phyloP scores from a whole-genome alignment of 2,888 invertebrate genomes.

The Synanthedon vespiformis region DNA sequence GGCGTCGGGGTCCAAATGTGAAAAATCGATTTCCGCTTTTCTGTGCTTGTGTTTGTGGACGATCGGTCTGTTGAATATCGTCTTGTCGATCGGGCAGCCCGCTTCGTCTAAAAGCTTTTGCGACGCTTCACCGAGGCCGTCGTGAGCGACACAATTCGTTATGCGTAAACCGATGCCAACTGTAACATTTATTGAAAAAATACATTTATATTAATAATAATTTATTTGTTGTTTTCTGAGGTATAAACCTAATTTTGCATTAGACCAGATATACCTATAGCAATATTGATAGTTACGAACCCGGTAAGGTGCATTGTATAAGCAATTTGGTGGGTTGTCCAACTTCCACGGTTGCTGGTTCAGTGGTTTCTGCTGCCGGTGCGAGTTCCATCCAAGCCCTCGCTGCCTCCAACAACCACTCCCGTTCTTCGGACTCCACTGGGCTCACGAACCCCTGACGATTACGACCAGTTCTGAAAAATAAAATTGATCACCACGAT shows the following conservation, averaged over 20 bases:
- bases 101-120: conserved; percentile 79
- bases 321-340: conserved; percentile 78
- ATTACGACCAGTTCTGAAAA: conserved; percentile 72
- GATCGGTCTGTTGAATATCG: conserved; percentile 69
- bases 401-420: conserved; percentile 64
- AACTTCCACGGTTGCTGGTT: conserved; percentile 74
- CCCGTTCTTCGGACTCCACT: conserved; percentile 52
- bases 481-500: no score
- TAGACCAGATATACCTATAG: neutral
- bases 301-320: conserved; percentile 74
- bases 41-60: conserved; percentile 49
- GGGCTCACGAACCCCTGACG: conserved; percentile 58
- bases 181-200: conserved; percentile 24
- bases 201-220: no score
- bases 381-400: conserved; percentile 81
- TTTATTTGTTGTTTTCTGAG: neutral
- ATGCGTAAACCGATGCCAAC: conserved; percentile 80
- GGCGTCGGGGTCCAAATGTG: conserved; percentile 43
- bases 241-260: no score
- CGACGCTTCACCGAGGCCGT: conserved; percentile 80
- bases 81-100: conserved; percentile 81
- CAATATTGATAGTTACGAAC: conserved; percentile 28
- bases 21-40: conserved; percentile 46
- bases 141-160: conserved; percentile 82
- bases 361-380: conserved; percentile 40